These are phyloP conservation scores for Meandrina meandrites DNA, from an alignment of 92 coral and sea anemone genomes.

Conservation along the genomic window DNA sequence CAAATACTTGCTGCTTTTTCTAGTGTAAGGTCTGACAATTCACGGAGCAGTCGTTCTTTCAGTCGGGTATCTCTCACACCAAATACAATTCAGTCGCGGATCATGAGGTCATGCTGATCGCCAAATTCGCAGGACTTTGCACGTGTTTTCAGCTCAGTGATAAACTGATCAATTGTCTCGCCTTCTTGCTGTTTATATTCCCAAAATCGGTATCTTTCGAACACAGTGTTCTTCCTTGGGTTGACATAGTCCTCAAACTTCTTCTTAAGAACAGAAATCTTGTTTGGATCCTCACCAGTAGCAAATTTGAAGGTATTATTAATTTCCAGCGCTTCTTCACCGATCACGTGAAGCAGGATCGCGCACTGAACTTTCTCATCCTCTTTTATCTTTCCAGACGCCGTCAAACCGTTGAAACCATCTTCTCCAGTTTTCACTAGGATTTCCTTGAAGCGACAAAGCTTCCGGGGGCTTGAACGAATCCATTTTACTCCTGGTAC, in stretches of 20 bases:
- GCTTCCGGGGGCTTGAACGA: constrained; percentile 19
- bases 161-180: constrained; percentile 44
- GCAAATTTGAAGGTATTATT: constrained; percentile 10
- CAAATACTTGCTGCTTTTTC: too few species aligned
- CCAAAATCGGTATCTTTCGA: constrained; percentile 49
- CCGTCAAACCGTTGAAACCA: constrained; percentile 27
- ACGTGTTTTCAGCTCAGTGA: constrained; percentile 38
- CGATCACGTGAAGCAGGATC: constrained; percentile 7
- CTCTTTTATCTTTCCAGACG: constrained; percentile 14
- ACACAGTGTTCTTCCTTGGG: constrained; percentile 41
- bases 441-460: constrained; percentile 21
- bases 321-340: constrained; percentile 16
- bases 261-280: constrained; percentile 11
- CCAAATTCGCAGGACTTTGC: constrained; percentile 46
- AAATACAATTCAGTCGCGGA: constrained; percentile 29
- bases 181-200: constrained; percentile 43
- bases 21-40: too few species aligned
- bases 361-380: constrained; percentile 30
- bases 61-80: constrained; percentile 43
- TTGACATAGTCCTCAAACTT: constrained; percentile 22
- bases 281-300: constrained; percentile 14
- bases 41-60: too few species aligned
- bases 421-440: constrained; percentile 21
- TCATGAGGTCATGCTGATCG: constrained; percentile 25
- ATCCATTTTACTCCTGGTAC: constrained; percentile 18